Conservation (phyloP, 2,113 vertebrate species). For the Morone saxatilis region DNA sequence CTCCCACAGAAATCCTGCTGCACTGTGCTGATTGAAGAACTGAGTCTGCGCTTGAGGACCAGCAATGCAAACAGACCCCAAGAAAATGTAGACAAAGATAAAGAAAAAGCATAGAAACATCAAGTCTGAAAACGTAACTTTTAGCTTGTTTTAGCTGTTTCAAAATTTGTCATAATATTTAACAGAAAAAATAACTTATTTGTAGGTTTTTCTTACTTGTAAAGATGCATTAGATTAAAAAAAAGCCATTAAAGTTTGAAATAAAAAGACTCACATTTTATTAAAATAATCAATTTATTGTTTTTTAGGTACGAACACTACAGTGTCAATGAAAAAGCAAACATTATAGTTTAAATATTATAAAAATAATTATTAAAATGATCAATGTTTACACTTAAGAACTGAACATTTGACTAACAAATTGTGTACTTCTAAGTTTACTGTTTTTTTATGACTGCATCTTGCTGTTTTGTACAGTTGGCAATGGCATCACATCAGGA, state of each 20-base stretch:
- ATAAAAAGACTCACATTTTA: constrained; percentile 29
- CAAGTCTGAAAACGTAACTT: background rate
- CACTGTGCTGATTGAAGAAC: constrained; percentile 86
- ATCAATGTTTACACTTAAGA: constrained; percentile 24
- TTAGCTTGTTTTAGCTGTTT: background rate
- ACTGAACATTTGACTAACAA: constrained; percentile 26
- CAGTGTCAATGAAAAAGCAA: constrained; percentile 53
- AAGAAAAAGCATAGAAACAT: constrained; percentile 70
- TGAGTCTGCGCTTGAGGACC: constrained; percentile 86
- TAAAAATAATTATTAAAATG: constrained; percentile 28
- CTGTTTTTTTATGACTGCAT: constrained; percentile 22
- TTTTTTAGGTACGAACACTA: constrained; percentile 39
- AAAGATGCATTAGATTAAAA: background rate
- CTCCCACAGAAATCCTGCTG: constrained; percentile 88
- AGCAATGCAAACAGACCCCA: constrained; percentile 74
- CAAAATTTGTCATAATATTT: constrained; percentile 17
- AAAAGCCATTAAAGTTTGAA: background rate
- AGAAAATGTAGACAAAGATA: constrained; percentile 85
- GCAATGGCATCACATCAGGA: constrained; percentile 55
- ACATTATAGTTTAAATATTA: constrained; percentile 16
- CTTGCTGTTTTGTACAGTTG: constrained; percentile 69
- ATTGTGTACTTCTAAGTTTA: background rate
- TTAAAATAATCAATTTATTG: constrained; percentile 51
- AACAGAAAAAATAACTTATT: background rate
- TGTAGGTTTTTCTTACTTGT: constrained; percentile 9